A percentile compares a stretch with the other conserved stretches of the same genome.
Conservation (phyloP, 2,888 invertebrate species). For the Portevinia maculata region DNA sequence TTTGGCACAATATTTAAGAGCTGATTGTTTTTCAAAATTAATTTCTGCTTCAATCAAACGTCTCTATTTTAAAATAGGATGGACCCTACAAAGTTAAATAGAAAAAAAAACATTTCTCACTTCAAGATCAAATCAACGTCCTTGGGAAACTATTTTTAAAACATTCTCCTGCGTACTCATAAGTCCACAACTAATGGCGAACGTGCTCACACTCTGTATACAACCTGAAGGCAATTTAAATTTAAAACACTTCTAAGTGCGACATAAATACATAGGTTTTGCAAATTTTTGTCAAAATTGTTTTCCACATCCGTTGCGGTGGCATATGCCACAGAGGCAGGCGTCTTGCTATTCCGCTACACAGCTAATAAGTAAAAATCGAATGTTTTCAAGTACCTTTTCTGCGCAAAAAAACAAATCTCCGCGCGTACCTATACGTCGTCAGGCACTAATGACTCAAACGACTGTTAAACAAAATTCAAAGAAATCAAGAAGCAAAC, state of each 20-base stretch:
- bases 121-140: slow-evolving; percentile 11
- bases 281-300: slow-evolving; percentile 24
- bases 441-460: slow-evolving; percentile 63
- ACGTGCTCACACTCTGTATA: background rate
- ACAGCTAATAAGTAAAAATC: slow-evolving; percentile 35
- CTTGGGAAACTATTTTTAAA: slow-evolving; percentile 29
- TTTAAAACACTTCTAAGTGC: slow-evolving; percentile 26
- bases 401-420: slow-evolving; percentile 21
- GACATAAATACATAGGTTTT: slow-evolving; percentile 26
- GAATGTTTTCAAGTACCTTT: slow-evolving; percentile 8
- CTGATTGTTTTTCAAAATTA: too few species aligned
- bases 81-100: too few species aligned
- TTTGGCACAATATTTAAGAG: too few species aligned
- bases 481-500: slow-evolving; percentile 55
- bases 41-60: too few species aligned
- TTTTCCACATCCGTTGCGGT: slow-evolving; percentile 8
- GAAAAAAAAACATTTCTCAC: background rate
- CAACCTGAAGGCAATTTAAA: slow-evolving; percentile 23
- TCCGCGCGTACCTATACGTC: slow-evolving; percentile 40
- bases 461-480: slow-evolving; percentile 39
- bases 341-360: slow-evolving; percentile 4
- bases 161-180: slow-evolving; percentile 39
- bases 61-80: too few species aligned
- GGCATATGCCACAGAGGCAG: background rate
- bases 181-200: slow-evolving; percentile 30